These are phyloP conservation scores for Globicephala melas DNA, from an alignment of 2,113 vertebrate species.

Conservation along the genomic window DNA sequence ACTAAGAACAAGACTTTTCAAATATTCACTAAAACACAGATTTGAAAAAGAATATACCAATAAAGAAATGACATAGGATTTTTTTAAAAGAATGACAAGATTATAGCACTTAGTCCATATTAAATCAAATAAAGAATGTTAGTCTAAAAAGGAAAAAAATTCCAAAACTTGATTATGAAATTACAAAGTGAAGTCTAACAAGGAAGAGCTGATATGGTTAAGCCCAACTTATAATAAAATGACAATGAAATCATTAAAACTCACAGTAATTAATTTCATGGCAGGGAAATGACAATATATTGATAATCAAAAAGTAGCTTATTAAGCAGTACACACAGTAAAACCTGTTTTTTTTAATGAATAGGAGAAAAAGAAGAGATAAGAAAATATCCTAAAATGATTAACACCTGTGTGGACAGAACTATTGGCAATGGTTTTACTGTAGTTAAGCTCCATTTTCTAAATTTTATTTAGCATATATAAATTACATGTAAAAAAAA, in stretches of 20 bases:
- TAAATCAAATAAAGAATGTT: neutral
- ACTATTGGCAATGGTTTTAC: neutral
- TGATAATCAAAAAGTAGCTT: neutral
- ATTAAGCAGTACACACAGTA: neutral
- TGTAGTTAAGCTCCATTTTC: neutral
- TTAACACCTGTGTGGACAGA: neutral
- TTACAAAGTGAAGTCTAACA: constrained; percentile 22
- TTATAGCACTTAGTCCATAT: neutral
- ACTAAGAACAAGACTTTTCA: neutral
- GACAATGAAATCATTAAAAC: neutral
- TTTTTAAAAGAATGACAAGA: neutral
- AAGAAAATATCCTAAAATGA: neutral
- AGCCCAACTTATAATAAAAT: neutral
- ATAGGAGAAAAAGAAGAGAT: neutral
- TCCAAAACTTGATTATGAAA: constrained; percentile 30
- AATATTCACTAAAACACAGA: neutral
- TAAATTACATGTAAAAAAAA: constrained; percentile 39
- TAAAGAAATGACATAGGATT: neutral
- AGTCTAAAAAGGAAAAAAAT: neutral
- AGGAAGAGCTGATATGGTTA: neutral
- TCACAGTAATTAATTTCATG: neutral
- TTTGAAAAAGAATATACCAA: neutral
- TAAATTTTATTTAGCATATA: neutral
- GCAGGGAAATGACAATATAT: neutral
- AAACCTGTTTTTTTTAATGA: neutral